Base-by-base conservation (phyloP, 2,113 vertebrate species). In the Otus sunia region DNA sequence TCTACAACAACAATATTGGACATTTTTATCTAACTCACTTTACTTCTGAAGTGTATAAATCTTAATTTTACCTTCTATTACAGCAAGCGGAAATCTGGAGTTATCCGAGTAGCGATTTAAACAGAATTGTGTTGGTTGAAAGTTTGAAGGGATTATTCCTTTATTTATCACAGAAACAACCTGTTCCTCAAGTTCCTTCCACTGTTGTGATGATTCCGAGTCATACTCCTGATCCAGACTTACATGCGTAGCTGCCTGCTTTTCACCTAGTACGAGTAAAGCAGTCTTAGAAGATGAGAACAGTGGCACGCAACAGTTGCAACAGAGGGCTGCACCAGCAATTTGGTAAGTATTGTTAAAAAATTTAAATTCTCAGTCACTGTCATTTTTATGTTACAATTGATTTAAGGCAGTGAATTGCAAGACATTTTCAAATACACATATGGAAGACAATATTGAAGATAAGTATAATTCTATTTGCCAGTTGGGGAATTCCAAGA, bases 221-320 rank as follows among this genome's bases (percentile, higher is more conserved):
- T 99, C 99, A 92, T 99, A 99, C 88, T 99, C 99, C 95, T 99
- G 99, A 96, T 99, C 99, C 94, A 99, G 97, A 74, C 99, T 99
- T 26, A 99, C 95, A 0, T 99, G 99, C 0, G 99, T 99, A 62
- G 99, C 99, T 45, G 99, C 99, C 95, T 99, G 99, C 93, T 99
- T 99, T 93, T 99, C 99, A 60, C 99, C 99, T 99, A 90, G 12
- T 34, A 79, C 1, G 17, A 97, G 32, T 77, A 81, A 91, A 19
- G 19, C 18, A 58, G 4, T 55, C 55, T 92, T 41, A 92, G 52
- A 47, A 83, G 13, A 37, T 0, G 0, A 36, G 20, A 79, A 71
- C 23, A 71, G 36, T 1, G 0, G 49, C 7, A 4, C 2, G 5
- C 34, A 76, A 72, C 39, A 73, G 41, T 4, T 74, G 15, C 29